These are phyloP conservation scores for Gulo gulo DNA, from an alignment of 2,113 vertebrate species.

Conservation along the genomic window DNA sequence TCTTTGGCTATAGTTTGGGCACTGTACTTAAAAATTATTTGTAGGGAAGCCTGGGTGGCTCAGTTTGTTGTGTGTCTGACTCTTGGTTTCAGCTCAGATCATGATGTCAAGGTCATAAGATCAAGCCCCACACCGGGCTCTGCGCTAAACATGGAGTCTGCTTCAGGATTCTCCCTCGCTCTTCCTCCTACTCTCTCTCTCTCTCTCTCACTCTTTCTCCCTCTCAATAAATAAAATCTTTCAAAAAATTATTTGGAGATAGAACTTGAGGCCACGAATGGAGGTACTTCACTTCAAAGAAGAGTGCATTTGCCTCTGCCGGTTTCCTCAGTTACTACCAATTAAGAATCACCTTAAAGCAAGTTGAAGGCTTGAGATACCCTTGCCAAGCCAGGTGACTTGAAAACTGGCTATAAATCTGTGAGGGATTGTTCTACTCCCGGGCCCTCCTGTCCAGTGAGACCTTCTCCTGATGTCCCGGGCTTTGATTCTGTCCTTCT, in stretches of 20 bases:
- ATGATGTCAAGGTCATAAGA: neutral
- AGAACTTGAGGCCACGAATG: neutral
- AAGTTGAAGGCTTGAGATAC: neutral
- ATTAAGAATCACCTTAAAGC: neutral
- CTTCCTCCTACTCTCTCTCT: neutral
- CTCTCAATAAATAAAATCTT: neutral
- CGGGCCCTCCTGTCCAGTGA: neutral
- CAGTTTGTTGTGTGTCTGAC: neutral
- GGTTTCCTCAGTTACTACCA: neutral
- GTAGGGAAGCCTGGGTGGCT: neutral
- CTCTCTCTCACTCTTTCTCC: no score
- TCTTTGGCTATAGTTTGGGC: neutral
- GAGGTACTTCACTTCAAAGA: neutral
- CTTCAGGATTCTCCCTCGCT: neutral
- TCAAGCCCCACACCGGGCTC: neutral
- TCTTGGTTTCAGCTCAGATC: neutral
- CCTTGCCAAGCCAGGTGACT: neutral
- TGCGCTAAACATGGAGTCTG: neutral
- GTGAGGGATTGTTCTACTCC: neutral
- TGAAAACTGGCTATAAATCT: neutral
- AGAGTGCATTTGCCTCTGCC: neutral
- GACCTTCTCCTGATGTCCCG: neutral
- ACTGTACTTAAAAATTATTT: neutral
- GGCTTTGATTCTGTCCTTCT: neutral
- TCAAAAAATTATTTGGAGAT: neutral